Base-by-base conservation (phyloP, 2,888 invertebrate genomes). In the Oscheius sp. region DNA sequence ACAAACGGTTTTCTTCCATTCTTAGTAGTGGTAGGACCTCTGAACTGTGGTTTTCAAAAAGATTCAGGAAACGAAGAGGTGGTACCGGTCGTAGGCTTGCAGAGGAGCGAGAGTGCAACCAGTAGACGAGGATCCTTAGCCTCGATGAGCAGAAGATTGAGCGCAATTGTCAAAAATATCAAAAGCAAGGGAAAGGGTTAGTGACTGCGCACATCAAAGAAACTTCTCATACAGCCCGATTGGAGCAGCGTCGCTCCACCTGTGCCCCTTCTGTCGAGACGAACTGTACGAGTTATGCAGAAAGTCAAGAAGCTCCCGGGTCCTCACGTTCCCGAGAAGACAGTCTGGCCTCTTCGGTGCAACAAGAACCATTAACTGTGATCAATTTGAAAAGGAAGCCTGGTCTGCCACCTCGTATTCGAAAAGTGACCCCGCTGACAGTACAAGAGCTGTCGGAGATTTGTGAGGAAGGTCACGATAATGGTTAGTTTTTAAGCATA, bases 391-490 rank as follows among this genome's bases (percentile, higher is more conserved):
- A 53, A 29, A 47, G 63, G 13, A n/a, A n/a, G 1, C 11, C 32
- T 9, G 29, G 29, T n/a, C n/a, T 1, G 48, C 33, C 60, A 9
- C 60, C 60, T 37, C 35, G 60, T 2, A 60, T 32, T 21, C 47
- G 63, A 29, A 47, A 29, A 21, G n/a, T 53, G 2, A 53, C 55
- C 35, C 32, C 37, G 11, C 13, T 68, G 37, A 53, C 68, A 10
- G 55, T 68, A 7, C 68, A 68, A 29, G 68, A 68, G 29, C 37
- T 68, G 10, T 55, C 55, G 55, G 68, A 68, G 35, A 68, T 68
- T 42, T 21, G 10, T 4, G 68, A 68, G 13, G 65, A 65, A 29
- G n/a, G 11, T 1, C 13, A 13, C 1, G 55, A 55, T 13, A 37
- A 68, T n/a, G 50, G 21, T 48, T 13, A 21, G 21, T 21, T 7